These are phyloP conservation scores for Siniperca scherzeri DNA, from an alignment of 2,797 vertebrate species.

Conservation along the genomic window DNA sequence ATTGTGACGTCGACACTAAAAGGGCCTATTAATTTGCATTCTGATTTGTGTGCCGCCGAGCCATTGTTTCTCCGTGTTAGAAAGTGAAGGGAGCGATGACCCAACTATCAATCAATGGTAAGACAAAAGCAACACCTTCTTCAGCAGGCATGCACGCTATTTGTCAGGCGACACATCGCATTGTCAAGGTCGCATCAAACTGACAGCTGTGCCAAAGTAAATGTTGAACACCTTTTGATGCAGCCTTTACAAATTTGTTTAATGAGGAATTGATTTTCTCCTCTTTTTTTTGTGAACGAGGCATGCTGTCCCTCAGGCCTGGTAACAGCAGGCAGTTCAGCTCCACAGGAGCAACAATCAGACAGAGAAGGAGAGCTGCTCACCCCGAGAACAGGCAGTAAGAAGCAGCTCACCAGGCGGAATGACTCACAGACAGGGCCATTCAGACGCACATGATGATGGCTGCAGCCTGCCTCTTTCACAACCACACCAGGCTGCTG, in stretches of 20 bases:
- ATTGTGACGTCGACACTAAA: no score
- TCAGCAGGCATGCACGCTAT: slow-evolving; percentile 50
- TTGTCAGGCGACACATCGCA: slow-evolving; percentile 63
- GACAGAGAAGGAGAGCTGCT: slow-evolving; percentile 65
- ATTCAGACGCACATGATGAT: slow-evolving; percentile 58
- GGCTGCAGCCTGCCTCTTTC: slow-evolving; percentile 62
- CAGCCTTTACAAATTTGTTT: slow-evolving; percentile 86
- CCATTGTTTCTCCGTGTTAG: slow-evolving; percentile 55
- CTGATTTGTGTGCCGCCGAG: slow-evolving; percentile 47
- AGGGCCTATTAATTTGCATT: slow-evolving; percentile 64
- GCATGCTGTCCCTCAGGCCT: slow-evolving; percentile 76
- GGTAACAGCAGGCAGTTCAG: slow-evolving; percentile 76
- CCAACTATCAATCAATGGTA: slow-evolving; percentile 76
- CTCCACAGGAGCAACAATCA: slow-evolving; percentile 78
- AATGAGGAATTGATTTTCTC: slow-evolving; percentile 86
- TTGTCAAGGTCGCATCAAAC: slow-evolving; percentile 80
- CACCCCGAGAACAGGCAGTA: slow-evolving; percentile 61
- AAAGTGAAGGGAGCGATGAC: slow-evolving; percentile 66
- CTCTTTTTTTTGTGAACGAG: slow-evolving; percentile 36
- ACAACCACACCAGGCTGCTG: slow-evolving; percentile 59
- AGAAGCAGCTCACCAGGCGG: slow-evolving; percentile 64
- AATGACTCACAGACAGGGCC: slow-evolving; percentile 70
- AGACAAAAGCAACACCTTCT: slow-evolving; percentile 75
- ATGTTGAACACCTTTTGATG: slow-evolving; percentile 85
- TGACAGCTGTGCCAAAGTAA: slow-evolving; percentile 79